These are phyloP conservation scores for Limnephilus marmoratus DNA, from an alignment of 2,888 invertebrate species.

Conservation along the genomic window DNA sequence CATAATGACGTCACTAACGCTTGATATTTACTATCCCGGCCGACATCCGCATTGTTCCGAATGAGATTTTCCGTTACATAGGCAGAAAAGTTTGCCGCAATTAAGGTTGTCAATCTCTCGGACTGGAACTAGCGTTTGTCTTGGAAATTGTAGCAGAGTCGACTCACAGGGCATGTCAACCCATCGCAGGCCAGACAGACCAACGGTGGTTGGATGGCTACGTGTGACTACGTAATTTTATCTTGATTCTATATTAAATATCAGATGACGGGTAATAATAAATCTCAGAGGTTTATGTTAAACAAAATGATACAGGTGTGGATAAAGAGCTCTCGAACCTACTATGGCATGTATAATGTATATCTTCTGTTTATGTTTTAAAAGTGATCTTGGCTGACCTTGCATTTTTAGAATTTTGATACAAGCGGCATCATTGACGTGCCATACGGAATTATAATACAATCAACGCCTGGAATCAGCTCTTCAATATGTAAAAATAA, in stretches of 20 bases:
- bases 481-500: not conserved
- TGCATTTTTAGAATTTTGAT: not conserved
- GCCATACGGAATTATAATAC: not conserved
- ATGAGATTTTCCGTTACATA: conserved; percentile 42
- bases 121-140: conserved; percentile 35
- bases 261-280: not conserved
- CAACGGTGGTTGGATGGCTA: conserved; percentile 57
- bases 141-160: conserved; percentile 51
- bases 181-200: conserved; percentile 52
- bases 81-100: conserved; percentile 42
- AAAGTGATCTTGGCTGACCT: not conserved
- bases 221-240: not conserved
- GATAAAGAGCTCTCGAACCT: not conserved
- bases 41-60: conserved; percentile 39
- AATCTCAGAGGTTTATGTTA: not conserved
- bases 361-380: not conserved
- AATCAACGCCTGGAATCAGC: not conserved
- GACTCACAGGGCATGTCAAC: conserved; percentile 47
- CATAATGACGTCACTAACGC: not conserved
- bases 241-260: not conserved
- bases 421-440: not conserved
- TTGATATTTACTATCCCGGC: not conserved
- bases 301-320: not conserved
- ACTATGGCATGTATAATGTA: too few species aligned
- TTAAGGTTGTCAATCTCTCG: conserved; percentile 41